Conservation (phyloP, 2,888 invertebrate genomes). For the Ochropleura leucogaster region DNA sequence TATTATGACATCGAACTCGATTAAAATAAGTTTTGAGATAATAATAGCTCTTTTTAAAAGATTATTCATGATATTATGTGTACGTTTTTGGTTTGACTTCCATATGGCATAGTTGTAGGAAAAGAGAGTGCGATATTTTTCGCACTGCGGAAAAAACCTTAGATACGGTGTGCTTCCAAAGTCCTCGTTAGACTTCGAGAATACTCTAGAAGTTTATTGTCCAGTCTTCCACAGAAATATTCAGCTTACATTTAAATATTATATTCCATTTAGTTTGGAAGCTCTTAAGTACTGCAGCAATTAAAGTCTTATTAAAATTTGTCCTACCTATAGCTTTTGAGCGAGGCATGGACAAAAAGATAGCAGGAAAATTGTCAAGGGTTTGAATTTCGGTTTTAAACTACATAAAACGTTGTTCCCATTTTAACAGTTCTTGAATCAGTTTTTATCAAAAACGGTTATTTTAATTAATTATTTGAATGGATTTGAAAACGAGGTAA, state of each 20-base stretch:
- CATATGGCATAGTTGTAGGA: not conserved
- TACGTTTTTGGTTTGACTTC: too few species aligned
- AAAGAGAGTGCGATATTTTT: slow-evolving; percentile 6
- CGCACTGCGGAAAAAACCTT: slow-evolving; percentile 19
- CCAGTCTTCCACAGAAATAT: slow-evolving; percentile 51
- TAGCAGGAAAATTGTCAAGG: slow-evolving; percentile 35
- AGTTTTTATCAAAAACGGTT: not conserved
- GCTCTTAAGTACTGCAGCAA: slow-evolving; percentile 59
- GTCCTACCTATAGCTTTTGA: slow-evolving; percentile 53
- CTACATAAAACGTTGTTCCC: slow-evolving; percentile 1
- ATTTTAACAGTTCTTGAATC: slow-evolving; percentile 19
- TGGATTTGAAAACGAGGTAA: not conserved
- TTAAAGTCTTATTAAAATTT: slow-evolving; percentile 63
- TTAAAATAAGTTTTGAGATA: not conserved
- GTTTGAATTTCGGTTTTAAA: slow-evolving; percentile 33
- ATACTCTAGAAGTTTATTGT: slow-evolving; percentile 42
- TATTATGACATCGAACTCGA: not conserved
- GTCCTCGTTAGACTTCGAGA: slow-evolving; percentile 36
- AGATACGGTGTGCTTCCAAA: slow-evolving; percentile 9
- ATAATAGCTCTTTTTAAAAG: not conserved
- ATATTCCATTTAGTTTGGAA: slow-evolving; percentile 59
- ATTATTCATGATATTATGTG: not conserved
- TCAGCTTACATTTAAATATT: slow-evolving; percentile 54
- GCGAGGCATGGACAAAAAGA: slow-evolving; percentile 45
- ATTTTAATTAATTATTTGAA: not conserved